phyloP scores from a whole-genome alignment of 2,113 vertebrate species.

The Pavo muticus region DNA sequence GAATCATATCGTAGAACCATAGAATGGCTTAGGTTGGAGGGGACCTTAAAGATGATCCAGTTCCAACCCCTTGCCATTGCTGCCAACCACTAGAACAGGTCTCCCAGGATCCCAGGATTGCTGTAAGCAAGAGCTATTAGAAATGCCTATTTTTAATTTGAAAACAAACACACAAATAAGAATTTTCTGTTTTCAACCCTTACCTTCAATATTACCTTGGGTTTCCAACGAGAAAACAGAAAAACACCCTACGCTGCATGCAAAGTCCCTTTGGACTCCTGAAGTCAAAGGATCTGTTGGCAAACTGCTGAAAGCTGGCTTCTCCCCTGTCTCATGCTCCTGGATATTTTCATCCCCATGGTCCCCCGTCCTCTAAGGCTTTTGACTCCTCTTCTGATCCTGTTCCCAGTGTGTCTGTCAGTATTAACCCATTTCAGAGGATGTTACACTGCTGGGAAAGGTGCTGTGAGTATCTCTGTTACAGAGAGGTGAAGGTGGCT shows the following conservation, averaged over 20 bases:
- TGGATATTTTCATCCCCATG: neutral
- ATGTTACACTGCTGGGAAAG: neutral
- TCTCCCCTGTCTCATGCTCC: neutral
- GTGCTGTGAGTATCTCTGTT: neutral
- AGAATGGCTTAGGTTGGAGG: too few relatives aligned
- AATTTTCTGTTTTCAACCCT: neutral
- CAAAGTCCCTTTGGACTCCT: neutral
- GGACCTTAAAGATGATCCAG: too few relatives aligned
- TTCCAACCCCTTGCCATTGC: too few relatives aligned
- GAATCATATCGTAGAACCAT: too few relatives aligned
- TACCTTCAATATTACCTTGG: neutral
- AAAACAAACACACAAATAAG: neutral
- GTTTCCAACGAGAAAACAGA: neutral
- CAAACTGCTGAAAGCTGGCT: neutral
- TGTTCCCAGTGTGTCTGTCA: rapidly evolving
- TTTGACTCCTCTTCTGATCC: neutral
- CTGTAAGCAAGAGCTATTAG: neutral
- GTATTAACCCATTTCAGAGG: neutral
- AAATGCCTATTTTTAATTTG: neutral
- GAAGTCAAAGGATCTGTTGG: neutral
- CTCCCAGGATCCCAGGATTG: neutral
- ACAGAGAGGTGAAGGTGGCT: neutral
- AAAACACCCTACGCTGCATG: neutral
- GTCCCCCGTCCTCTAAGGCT: rapidly evolving
- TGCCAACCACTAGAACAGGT: too few relatives aligned